phyloP scores from a whole-genome alignment of 2,113 vertebrate genomes.

The Mobula birostris region DNA sequence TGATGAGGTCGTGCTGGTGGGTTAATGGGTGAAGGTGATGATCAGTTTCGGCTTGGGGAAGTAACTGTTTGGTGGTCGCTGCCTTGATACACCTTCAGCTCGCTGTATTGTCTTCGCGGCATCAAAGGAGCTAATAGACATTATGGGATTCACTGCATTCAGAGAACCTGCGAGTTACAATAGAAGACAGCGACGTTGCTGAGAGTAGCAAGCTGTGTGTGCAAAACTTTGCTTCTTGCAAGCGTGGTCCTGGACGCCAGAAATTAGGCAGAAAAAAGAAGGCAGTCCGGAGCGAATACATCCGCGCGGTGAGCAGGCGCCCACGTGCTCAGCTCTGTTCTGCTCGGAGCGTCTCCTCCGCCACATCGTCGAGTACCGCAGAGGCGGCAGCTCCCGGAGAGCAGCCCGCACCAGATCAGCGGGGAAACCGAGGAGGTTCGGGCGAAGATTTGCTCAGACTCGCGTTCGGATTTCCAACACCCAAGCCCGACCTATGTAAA shows the following conservation, averaged over 20 bases:
- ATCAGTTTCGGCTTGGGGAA: no score
- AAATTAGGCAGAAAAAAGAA: neutral
- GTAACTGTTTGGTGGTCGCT: no score
- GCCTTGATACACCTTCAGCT: no score
- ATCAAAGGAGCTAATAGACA: neutral
- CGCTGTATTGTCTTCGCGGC: no score
- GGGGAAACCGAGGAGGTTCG: neutral
- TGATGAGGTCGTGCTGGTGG: no score
- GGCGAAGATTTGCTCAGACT: constrained; percentile 38
- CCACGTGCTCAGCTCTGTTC: constrained; percentile 49
- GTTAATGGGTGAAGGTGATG: no score
- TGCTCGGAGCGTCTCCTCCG: constrained; percentile 46
- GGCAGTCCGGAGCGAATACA: neutral
- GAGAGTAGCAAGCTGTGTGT: neutral
- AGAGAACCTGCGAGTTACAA: neutral
- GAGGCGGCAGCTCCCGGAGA: constrained; percentile 42
- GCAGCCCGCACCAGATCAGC: neutral
- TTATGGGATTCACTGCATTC: neutral
- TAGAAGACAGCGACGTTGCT: neutral
- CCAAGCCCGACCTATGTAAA: constrained; percentile 48
- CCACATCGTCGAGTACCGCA: constrained; percentile 36
- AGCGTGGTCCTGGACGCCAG: neutral
- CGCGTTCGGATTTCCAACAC: constrained; percentile 23
- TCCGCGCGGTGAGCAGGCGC: constrained; percentile 29
- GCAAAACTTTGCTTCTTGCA: neutral